These are phyloP conservation scores for Ellobius talpinus DNA, from an alignment of 2,113 vertebrate genomes.

Conservation along the genomic window DNA sequence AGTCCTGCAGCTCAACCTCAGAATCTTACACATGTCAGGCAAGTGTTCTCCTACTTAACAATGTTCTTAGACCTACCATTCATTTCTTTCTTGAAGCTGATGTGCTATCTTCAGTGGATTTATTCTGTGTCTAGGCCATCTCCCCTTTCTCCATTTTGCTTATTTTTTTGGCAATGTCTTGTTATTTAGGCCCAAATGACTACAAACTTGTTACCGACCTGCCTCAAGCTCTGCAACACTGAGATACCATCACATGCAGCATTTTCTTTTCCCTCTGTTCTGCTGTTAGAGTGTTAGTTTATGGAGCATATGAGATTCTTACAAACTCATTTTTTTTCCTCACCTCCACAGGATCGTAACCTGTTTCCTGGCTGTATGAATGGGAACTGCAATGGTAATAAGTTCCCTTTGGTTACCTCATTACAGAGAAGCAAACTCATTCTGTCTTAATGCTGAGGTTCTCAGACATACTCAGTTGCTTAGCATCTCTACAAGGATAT, in stretches of 20 bases:
- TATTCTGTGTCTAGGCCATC: no score
- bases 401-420: not conserved
- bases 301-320: not conserved
- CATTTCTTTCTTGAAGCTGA: no score
- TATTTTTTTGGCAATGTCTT: not conserved
- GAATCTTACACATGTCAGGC: no score
- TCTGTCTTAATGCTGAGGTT: not conserved
- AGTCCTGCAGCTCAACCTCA: no score
- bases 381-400: not conserved
- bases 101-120: no score
- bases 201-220: not conserved
- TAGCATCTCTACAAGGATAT: not conserved
- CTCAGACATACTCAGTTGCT: not conserved
- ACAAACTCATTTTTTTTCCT: not conserved
- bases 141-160: no score
- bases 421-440: not conserved
- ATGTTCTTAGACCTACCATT: no score
- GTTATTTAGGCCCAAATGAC: not conserved
- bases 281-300: not conserved
- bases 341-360: not conserved
- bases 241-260: rapidly evolving
- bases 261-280: not conserved
- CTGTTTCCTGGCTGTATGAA: not conserved
- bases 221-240: not conserved
- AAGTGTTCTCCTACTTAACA: no score